Conservation (phyloP, 2,888 invertebrate species). For the Gastrophysa polygoni region DNA sequence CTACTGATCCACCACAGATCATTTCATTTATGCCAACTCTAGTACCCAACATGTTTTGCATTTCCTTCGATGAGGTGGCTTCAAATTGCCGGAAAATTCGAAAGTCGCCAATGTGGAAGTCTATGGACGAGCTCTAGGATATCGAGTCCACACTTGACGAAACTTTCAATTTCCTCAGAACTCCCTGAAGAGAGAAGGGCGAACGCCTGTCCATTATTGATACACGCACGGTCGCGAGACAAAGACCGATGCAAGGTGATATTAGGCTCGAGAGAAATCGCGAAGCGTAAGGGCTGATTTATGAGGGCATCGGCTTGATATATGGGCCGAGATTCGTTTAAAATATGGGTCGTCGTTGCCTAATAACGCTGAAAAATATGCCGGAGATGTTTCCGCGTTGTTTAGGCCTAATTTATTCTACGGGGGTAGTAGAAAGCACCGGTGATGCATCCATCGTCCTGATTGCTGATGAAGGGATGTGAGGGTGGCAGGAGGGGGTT, state of each 20-base stretch:
- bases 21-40: too few relatives aligned
- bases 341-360: slow-evolving; percentile 35
- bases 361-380: slow-evolving; percentile 34
- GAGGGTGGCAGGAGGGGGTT: background rate
- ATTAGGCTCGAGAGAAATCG: slow-evolving; percentile 24
- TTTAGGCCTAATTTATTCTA: slow-evolving; percentile 21
- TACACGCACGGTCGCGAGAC: background rate
- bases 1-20: too few relatives aligned
- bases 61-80: too few relatives aligned
- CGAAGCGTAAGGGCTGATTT: slow-evolving; percentile 27
- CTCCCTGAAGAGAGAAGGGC: background rate
- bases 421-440: background rate
- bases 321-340: slow-evolving; percentile 35
- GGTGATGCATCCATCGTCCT: background rate
- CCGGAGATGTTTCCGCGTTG: slow-evolving; percentile 13
- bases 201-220: slow-evolving; percentile 11
- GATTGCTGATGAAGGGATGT: background rate
- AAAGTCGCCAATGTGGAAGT: too few relatives aligned
- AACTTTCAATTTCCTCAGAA: slow-evolving; percentile 10
- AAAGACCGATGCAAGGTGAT: slow-evolving; percentile 38
- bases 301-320: slow-evolving; percentile 32
- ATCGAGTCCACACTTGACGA: too few relatives aligned
- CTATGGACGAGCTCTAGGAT: too few relatives aligned
- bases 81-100: too few relatives aligned
- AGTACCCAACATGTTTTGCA: too few relatives aligned